Base-by-base conservation (phyloP, 2,888 invertebrate genomes). In the Epicampocera succincta region DNA sequence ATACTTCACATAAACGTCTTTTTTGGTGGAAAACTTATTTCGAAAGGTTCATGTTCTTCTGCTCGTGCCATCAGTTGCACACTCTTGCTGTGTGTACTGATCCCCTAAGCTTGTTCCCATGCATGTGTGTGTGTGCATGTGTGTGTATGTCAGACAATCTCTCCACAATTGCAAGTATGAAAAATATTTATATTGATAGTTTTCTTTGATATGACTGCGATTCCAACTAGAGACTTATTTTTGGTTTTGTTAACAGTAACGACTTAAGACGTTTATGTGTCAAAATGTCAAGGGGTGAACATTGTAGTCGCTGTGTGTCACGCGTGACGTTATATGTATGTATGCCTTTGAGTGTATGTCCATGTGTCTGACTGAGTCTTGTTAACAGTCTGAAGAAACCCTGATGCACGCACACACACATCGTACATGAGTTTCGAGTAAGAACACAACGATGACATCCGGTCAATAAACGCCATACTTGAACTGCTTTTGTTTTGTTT, bases 231-330 rank as follows among this genome's bases (percentile, higher is more conserved):
- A 13, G 17, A 52, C 56, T 17, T 48, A 13, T 40, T 74, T 75
- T 60, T 42, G 40, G 29, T 66, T 50, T 50, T 72, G 58, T 72
- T 66, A 78, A 61, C 52, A 66, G 17, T 19, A 66, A 66, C 38
- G 44, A 11, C 50, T 50, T 13, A 19, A 29, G 68, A 66, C 52
- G 72, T 69, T 72, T 60, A 44, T 66, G 60, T 66, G 78, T 48
- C 60, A 72, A 44, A 79, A 73, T 69, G 69, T 76, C 76, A 54
- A 76, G 54, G 69, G 61, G 69, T 69, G 44, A 76, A 69, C 44
- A 69, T 25, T 69, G 25, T 76, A 25, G 69, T 54, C 29, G 63
- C 17, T 48, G 61, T 56, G 38, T 63, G 54, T 76, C 69, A 54
- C 46, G 76, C 69, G 40, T 76, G 61, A 69, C 52, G 61, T 76